These are phyloP conservation scores for Dromococcyx pavoninus DNA, from an alignment of 2,797 vertebrate species.

Conservation along the genomic window DNA sequence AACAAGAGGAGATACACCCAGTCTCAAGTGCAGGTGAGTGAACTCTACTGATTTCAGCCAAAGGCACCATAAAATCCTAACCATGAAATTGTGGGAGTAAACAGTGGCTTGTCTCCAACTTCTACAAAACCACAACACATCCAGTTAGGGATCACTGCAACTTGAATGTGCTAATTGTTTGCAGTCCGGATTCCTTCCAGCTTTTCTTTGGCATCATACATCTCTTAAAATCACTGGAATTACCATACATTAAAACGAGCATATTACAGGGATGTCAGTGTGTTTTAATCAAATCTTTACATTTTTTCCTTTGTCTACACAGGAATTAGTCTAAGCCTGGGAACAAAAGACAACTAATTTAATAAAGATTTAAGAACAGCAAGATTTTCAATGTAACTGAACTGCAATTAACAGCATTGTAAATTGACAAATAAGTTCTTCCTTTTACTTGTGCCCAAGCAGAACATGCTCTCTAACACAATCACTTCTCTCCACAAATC, in stretches of 20 bases:
- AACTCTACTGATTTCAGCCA: neutral
- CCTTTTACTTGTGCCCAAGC: neutral
- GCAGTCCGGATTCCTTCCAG: neutral
- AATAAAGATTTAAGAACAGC: neutral
- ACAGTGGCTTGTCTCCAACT: accelerated
- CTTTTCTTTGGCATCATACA: neutral
- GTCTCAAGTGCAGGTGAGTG: neutral
- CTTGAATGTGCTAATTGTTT: neutral
- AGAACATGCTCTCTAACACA: accelerated
- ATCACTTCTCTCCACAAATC: neutral
- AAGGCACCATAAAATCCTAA: neutral
- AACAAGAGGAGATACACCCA: neutral
- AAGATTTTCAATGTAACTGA: neutral
- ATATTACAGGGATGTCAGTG: neutral
- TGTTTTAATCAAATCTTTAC: neutral
- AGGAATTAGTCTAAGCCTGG: neutral
- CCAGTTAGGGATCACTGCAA: neutral
- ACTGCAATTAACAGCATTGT: neutral
- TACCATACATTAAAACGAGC: neutral
- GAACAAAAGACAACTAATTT: neutral
- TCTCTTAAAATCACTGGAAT: neutral
- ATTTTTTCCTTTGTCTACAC: neutral
- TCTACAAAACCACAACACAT: neutral
- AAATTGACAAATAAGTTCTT: neutral
- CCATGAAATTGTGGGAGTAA: neutral